Evolutionary conservation across 2,797 vertebrate genomes (phyloP), one percentile per base, ranked within the genome.

Genomic region (Coilia nasus): DNA sequence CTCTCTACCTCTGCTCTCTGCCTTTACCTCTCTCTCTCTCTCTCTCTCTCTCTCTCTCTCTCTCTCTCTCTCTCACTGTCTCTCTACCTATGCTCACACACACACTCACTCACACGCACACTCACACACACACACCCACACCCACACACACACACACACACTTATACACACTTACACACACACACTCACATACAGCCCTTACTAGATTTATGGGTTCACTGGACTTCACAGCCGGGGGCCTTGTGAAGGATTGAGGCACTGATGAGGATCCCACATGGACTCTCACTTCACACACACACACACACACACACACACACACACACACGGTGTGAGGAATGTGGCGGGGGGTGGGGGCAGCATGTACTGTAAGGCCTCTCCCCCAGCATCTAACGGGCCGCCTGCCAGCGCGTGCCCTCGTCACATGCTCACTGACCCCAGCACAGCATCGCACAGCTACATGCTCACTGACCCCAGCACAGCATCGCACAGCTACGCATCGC

Each of bases 231-330:
- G 64, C 64, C 64, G 31, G 15, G 25, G 64, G 62, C 10, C 25
- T 67, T 67, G 62, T 67, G 62, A 67, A 67, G 64, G 64, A 71
- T 71, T 31, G 64, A 71, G 28, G 64, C 64, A 31, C 64, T 71
- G 64, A 71, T 71, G 64, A 71, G 64, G 28, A 71, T 71, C 31
- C 25, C 64, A 71, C 64, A 71, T 71, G 64, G 28, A 35, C 14
- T 35, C 31, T 71, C 3, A 41, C 35, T 41, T 41, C 35, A 23
- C n/a, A 31, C 62, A 14, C 62, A 67, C 25, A 31, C 62, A 28
- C 62, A 67, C 25, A 31, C 62, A 67, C 62, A 64, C 62, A 28
- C 11, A 31, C 64, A 71, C 64, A 71, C 64, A 31, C 67, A 35
- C 3, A 0, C 11, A 12, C 62, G 1, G n/a, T n/a, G 3, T 62